These are phyloP conservation scores for Zosterops hypoxanthus DNA, from an alignment of 2,113 vertebrate genomes.

Conservation along the genomic window DNA sequence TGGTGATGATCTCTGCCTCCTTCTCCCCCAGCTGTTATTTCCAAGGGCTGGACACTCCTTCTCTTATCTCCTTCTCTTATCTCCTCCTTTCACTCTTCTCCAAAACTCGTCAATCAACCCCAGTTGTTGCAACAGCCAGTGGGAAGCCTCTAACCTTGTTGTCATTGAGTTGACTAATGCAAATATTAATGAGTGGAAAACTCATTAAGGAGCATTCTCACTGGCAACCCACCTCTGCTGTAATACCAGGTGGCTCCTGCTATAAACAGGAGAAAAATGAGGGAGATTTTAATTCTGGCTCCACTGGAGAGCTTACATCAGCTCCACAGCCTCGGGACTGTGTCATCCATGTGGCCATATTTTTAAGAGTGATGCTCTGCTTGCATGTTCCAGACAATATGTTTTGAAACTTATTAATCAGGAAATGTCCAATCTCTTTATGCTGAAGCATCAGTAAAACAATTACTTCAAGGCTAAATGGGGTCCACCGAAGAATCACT, in stretches of 20 bases:
- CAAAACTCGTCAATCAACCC: neutral
- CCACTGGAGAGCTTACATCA: neutral
- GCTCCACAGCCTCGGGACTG: neutral
- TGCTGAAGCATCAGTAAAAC: constrained; percentile 45
- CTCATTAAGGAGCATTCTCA: constrained; percentile 23
- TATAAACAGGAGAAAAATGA: constrained; percentile 7
- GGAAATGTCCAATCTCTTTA: constrained; percentile 22
- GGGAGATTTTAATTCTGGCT: neutral
- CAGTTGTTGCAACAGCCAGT: neutral
- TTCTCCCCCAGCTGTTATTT: neutral
- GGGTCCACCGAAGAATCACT: constrained; percentile 48
- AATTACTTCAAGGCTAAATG: constrained; percentile 53
- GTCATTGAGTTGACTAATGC: constrained; percentile 43
- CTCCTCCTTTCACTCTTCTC: neutral
- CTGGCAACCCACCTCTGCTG: neutral
- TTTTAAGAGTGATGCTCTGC: neutral
- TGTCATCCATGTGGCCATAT: neutral
- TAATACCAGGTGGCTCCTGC: neutral
- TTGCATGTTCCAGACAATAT: constrained; percentile 46
- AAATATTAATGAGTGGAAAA: constrained; percentile 51
- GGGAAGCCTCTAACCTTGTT: constrained; percentile 59
- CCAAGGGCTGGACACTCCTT: neutral
- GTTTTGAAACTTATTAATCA: constrained; percentile 56
- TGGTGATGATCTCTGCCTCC: neutral
- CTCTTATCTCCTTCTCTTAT: neutral